Conservation (phyloP, 1,140 invertebrate species). For the Diprion similis region DNA sequence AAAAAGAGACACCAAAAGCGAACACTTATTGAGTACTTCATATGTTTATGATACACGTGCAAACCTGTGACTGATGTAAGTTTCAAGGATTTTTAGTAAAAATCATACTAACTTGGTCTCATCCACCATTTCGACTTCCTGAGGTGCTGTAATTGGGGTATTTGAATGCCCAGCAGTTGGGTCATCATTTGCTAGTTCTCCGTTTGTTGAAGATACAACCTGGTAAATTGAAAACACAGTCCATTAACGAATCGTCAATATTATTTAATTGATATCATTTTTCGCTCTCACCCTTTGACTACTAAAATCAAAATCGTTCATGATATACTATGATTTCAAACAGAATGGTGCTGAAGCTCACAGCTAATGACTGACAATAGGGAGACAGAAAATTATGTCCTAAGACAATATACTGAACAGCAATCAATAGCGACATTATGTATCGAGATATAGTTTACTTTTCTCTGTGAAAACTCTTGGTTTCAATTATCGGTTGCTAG, state of each 20-base stretch:
- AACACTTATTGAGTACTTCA: background rate
- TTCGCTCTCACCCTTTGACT: no score
- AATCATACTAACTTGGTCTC: constrained; percentile 87
- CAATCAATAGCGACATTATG: no score
- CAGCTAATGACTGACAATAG: no score
- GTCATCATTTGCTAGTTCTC: constrained; percentile 93
- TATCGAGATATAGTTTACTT: no score
- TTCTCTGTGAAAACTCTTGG: no score
- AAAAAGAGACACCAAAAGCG: no score
- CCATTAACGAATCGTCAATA: constrained; percentile 6
- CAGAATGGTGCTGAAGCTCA: no score
- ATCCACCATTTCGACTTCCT: constrained; percentile 91
- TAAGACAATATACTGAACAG: no score
- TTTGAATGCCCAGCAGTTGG: constrained; percentile 95
- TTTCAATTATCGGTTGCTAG: no score
- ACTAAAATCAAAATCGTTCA: no score
- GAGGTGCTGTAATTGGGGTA: constrained; percentile 91
- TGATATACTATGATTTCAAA: no score
- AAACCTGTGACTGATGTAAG: background rate
- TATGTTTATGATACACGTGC: background rate
- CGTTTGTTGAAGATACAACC: constrained; percentile 97
- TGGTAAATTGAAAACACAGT: constrained; percentile 60
- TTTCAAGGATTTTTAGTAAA: constrained; percentile 24
- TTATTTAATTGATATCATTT: background rate
- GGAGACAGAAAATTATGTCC: no score